These are phyloP conservation scores for Hippoglossus stenolepis DNA, from an alignment of 2,113 vertebrate genomes.

Conservation along the genomic window DNA sequence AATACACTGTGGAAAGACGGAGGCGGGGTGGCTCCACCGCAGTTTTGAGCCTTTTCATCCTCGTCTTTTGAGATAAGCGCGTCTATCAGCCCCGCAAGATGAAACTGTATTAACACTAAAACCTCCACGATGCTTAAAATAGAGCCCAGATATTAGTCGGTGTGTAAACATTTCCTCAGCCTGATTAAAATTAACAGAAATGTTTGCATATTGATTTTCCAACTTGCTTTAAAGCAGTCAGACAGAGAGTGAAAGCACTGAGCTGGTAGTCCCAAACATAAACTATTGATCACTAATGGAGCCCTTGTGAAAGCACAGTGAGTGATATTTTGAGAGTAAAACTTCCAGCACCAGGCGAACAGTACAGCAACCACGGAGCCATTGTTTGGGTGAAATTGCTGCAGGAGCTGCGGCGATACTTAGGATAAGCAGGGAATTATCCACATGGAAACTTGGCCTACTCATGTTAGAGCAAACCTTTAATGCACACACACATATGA, in stretches of 20 bases:
- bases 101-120: constrained; percentile 44
- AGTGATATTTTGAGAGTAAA: constrained; percentile 34
- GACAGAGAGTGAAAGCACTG: constrained; percentile 38
- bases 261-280: constrained; percentile 36
- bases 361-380: constrained; percentile 8
- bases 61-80: constrained; percentile 37
- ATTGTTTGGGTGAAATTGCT: constrained; percentile 32
- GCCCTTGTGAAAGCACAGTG: constrained; percentile 24
- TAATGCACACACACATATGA: constrained; percentile 27
- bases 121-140: constrained; percentile 31
- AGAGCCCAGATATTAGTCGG: constrained; percentile 38
- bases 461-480: constrained; percentile 32
- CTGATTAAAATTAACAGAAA: constrained; percentile 46
- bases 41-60: constrained; percentile 36
- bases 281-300: constrained; percentile 56
- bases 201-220: constrained; percentile 54
- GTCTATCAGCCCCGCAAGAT: constrained; percentile 39
- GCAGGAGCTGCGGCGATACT: constrained; percentile 23
- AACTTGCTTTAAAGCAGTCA: constrained; percentile 25
- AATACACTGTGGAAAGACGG: constrained; percentile 38
- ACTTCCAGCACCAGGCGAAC: constrained; percentile 11
- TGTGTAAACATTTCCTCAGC: constrained; percentile 48
- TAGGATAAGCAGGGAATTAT: constrained; percentile 44
- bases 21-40: constrained; percentile 20
- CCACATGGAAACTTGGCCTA: constrained; percentile 27